A percentile compares a stretch with the other conserved stretches of the same genome.
These are phyloP conservation scores for Oryctes rhinoceros DNA, from an alignment of 1,140 invertebrate genomes.

Conservation along the genomic window DNA sequence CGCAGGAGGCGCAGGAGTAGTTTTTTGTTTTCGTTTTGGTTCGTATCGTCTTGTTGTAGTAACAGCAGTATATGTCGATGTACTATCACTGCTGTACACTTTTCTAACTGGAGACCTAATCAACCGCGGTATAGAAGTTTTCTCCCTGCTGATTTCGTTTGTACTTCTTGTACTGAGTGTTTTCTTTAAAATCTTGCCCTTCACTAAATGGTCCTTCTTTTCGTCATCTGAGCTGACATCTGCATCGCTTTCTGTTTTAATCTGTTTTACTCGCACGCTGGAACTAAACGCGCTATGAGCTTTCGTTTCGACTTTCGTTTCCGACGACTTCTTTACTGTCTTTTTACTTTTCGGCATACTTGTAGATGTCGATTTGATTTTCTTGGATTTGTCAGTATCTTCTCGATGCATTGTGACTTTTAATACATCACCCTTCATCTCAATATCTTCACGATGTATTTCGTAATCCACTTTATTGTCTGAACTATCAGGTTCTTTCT, in stretches of 20 bases:
- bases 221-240: conserved; percentile 59
- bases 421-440: conserved; percentile 61
- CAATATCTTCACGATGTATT: conserved; percentile 54
- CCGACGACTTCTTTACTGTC: not conserved
- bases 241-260: conserved; percentile 52
- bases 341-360: not conserved
- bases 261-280: conserved; percentile 43
- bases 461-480: conserved; percentile 21
- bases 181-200: conserved; percentile 37
- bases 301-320: not conserved
- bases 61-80: conserved; percentile 42
- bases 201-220: conserved; percentile 37
- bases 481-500: not conserved
- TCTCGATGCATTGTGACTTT: conserved; percentile 57
- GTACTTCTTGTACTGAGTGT: not conserved
- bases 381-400: not conserved
- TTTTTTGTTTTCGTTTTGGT: conserved; percentile 46
- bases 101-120: conserved; percentile 34
- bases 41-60: conserved; percentile 46
- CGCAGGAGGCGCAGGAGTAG: conserved; percentile 4
- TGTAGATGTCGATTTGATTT: not conserved
- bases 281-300: not conserved
- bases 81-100: conserved; percentile 40
- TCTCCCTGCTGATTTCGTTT: conserved; percentile 29
- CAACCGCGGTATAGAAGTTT: conserved; percentile 40